phyloP scores from a whole-genome alignment of 1,140 invertebrate genomes.

The Parapsyche elsis region DNA sequence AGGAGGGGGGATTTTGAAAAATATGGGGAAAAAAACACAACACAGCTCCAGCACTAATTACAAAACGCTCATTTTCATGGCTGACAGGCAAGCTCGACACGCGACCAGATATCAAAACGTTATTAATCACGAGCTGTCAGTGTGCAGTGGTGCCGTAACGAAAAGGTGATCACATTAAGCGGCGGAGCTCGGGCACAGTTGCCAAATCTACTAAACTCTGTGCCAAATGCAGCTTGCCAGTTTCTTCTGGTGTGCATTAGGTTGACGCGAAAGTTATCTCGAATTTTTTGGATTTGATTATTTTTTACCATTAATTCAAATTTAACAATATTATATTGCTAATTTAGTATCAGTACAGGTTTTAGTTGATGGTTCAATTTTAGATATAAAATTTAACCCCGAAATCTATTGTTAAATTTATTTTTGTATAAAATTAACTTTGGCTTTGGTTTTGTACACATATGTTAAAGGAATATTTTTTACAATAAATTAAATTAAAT shows the following conservation, averaged over 20 bases:
- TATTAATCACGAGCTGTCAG: slow-evolving; percentile 27
- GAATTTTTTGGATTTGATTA: too few species aligned
- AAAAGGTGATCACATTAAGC: slow-evolving; percentile 31
- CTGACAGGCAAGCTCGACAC: slow-evolving; percentile 24
- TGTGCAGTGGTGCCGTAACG: not conserved
- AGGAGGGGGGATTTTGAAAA: not conserved
- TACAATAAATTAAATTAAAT: too few species aligned
- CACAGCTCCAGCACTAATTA: slow-evolving; percentile 15
- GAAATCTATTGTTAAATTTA: too few species aligned
- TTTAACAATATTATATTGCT: too few species aligned
- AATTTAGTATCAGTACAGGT: too few species aligned
- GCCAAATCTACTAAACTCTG: not conserved
- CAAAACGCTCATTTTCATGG: slow-evolving; percentile 33
- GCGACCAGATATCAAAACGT: slow-evolving; percentile 31
- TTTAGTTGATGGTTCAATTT: too few species aligned
- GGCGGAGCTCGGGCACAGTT: not conserved
- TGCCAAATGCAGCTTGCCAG: not conserved
- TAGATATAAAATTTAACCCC: too few species aligned
- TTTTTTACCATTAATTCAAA: too few species aligned
- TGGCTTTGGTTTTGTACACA: too few species aligned
- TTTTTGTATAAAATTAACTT: too few species aligned
- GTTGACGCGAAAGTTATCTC: not conserved
- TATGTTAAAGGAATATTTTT: too few species aligned
- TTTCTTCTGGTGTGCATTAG: too few species aligned
- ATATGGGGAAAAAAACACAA: not conserved